Conservation (phyloP, 2,113 vertebrate species). For the Crotalus viridis region DNA sequence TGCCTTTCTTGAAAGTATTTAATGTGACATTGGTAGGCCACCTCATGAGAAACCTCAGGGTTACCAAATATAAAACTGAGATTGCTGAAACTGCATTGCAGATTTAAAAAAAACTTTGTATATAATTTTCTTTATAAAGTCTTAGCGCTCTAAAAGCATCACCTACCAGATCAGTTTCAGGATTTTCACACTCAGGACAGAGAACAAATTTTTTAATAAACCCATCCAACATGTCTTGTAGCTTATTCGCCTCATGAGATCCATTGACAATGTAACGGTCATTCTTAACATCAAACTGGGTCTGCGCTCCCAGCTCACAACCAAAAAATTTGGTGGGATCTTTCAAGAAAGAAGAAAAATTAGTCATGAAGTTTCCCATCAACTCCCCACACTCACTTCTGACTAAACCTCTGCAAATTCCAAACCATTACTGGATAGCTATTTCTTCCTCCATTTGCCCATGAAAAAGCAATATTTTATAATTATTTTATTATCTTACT, state of each 20-base stretch:
- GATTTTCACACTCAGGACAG: conserved; percentile 99
- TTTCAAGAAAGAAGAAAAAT: conserved; percentile 39
- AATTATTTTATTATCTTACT: neutral
- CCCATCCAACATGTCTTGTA: conserved; percentile 99
- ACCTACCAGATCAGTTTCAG: conserved; percentile 96
- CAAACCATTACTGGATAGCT: neutral
- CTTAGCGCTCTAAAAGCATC: neutral
- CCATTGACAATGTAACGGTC: conserved; percentile 99
- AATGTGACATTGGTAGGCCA: neutral
- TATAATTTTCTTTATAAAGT: neutral
- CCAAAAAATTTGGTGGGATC: conserved; percentile 99
- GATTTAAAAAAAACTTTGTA: neutral
- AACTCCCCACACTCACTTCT: neutral
- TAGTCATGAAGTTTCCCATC: neutral
- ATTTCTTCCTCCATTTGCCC: neutral
- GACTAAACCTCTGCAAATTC: neutral
- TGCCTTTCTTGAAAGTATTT: neutral
- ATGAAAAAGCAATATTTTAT: neutral
- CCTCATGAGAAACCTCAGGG: neutral
- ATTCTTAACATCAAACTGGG: conserved; percentile 99
- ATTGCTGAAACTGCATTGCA: neutral
- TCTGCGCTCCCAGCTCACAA: conserved; percentile 99
- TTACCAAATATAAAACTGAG: neutral
- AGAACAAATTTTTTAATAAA: conserved; percentile 99
- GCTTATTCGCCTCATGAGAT: conserved; percentile 99